These are phyloP conservation scores for Drosophila azteca DNA, from an alignment of 1,140 invertebrate species.

Conservation along the genomic window DNA sequence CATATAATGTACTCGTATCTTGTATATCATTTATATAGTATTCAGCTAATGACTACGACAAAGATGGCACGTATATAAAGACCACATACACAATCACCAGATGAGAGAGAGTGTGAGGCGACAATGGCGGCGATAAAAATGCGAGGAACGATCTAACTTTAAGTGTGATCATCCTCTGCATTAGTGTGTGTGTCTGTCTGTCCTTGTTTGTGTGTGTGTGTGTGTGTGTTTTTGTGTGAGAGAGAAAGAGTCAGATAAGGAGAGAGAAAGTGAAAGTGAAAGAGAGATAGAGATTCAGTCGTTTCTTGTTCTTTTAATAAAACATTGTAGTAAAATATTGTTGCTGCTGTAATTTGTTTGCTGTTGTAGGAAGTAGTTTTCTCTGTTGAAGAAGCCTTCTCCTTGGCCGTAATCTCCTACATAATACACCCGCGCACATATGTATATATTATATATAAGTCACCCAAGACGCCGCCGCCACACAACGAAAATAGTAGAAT, in stretches of 20 bases:
- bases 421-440: constrained; percentile 35
- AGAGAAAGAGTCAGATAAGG: constrained; percentile 57
- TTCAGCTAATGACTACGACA: constrained; percentile 81
- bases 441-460: constrained; percentile 39
- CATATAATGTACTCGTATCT: constrained; percentile 16
- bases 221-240: constrained; percentile 22
- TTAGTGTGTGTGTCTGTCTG: constrained; percentile 16
- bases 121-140: constrained; percentile 70
- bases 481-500: constrained; percentile 75
- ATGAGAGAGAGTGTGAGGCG: constrained; percentile 79
- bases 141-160: constrained; percentile 57
- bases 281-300: constrained; percentile 68
- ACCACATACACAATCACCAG: constrained; percentile 83
- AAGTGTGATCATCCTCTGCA: constrained; percentile 52
- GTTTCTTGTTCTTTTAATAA: constrained; percentile 60
- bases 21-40: constrained; percentile 45
- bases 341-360: constrained; percentile 37
- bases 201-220: constrained; percentile 20
- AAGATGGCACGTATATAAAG: constrained; percentile 83
- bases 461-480: constrained; percentile 66
- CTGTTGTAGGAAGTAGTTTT: constrained; percentile 47
- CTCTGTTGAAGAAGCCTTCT: constrained; percentile 7
- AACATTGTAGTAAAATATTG: constrained; percentile 63
- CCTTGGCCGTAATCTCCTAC: neutral
- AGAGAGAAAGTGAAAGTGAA: constrained; percentile 5